Base-by-base conservation (phyloP, 1,140 invertebrate species). In the Neodiprion fabricii region DNA sequence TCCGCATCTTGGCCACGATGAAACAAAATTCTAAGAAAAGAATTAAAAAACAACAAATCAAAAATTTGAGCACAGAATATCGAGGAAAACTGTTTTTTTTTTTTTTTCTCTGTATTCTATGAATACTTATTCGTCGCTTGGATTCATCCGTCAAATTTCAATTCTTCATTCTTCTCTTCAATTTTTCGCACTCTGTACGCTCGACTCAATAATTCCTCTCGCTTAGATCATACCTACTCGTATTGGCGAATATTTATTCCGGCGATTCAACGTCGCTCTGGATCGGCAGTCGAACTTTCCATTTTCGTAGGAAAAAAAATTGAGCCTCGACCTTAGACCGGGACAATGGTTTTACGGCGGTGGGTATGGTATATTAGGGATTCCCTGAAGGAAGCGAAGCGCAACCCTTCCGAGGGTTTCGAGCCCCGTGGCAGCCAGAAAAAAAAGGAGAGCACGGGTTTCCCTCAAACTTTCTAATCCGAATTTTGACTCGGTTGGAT, bases 391-490 rank as follows among this genome's bases (percentile, higher is more conserved):
- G 53, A 40, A 40, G 28, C 28, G 5, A 40, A 40, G 28, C 4
- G 11, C 53, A 61, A 61, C 53, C 53, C 53, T 61, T 61, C 9
- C 11, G 8, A 61, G 53, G 28, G 28, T 5, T 5, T 40, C 28
- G 28, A 40, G 28, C 28, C 1, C 28, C 28, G 28, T 5, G 28
- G 53, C 11, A 61, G 5, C 53, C 53, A 61, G 50, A 53, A n/a
- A 21, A 40, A 61, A 61, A 61, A 61, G 53, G 53, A 12, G 11
- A 61, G 53, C 53, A 61, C 4, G 28, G 28, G 28, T 40, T 40
- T 61, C 53, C 53, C 53, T 9, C 9, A 61, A 61, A 61, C 53
- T 61, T 61, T 61, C 53, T 61, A 61, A 61, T 61, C 53, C 53
- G 53, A 61, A 61, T 61, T 61, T 61, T 61, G 53, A 17, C n/a